These are phyloP conservation scores for Microvelia longipes DNA, from an alignment of 1,140 invertebrate species.

Conservation along the genomic window DNA sequence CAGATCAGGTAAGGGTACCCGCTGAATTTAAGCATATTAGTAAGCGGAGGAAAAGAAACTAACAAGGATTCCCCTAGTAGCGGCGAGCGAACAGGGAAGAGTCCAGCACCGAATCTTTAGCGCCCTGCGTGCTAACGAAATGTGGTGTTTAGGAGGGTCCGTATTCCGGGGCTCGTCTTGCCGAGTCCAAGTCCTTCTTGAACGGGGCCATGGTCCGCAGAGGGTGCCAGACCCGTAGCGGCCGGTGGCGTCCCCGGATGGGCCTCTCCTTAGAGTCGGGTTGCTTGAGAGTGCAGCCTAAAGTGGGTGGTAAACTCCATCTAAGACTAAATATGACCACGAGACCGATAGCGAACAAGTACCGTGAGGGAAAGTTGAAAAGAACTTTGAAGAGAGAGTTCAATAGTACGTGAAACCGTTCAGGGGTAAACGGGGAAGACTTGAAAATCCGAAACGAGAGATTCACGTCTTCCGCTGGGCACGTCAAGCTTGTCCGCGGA, in stretches of 20 bases:
- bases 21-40: constrained; percentile 76
- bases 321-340: constrained; percentile 69
- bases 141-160: constrained; percentile 49
- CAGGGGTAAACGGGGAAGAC: constrained; percentile 45
- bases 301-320: constrained; percentile 70
- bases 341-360: constrained; percentile 81
- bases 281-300: constrained; percentile 73
- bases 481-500: not conserved
- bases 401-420: constrained; percentile 68
- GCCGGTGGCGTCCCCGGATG: constrained; percentile 34
- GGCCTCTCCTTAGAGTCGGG: constrained; percentile 53
- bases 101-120: not conserved
- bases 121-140: constrained; percentile 29
- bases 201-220: constrained; percentile 48
- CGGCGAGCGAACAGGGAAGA: constrained; percentile 53
- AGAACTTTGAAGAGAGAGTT: constrained; percentile 81
- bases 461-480: constrained; percentile 12
- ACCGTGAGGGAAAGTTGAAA: constrained; percentile 83
- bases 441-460: constrained; percentile 19
- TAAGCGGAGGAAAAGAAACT: constrained; percentile 86
- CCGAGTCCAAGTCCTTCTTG: constrained; percentile 48
- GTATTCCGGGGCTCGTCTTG: constrained; percentile 32
- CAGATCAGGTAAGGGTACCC: constrained; percentile 55
- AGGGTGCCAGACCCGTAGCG: constrained; percentile 53
- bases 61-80: constrained; percentile 75